These are phyloP conservation scores for Mythimna ferrago DNA, from an alignment of 2,888 invertebrate species.

Conservation along the genomic window DNA sequence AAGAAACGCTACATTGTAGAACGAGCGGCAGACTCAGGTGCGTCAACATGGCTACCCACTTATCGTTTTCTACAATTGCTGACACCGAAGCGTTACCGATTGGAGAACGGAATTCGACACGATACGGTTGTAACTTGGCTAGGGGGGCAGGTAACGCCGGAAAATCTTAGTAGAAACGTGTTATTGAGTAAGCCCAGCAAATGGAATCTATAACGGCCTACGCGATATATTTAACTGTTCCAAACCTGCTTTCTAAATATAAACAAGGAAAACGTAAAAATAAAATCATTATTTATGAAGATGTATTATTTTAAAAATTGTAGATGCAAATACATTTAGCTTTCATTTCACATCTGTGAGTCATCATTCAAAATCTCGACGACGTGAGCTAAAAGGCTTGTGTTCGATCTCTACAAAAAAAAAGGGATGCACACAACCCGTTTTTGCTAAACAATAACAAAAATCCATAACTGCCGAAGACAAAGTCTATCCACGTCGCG, in stretches of 20 bases:
- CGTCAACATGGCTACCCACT: no score
- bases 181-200: not conserved
- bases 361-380: constrained; percentile 32
- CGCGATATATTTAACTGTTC: constrained; percentile 6
- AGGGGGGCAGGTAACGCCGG: constrained; percentile 1
- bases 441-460: constrained; percentile 14
- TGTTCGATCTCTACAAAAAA: constrained; percentile 28
- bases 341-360: constrained; percentile 21
- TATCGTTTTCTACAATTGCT: no score
- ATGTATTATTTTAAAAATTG: constrained; percentile 18
- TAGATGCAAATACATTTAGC: constrained; percentile 5
- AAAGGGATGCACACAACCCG: constrained; percentile 31
- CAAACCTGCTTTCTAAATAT: constrained; percentile 14
- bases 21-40: no score
- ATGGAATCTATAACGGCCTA: not conserved
- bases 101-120: no score
- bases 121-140: no score
- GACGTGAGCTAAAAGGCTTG: constrained; percentile 22
- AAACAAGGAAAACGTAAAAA: constrained; percentile 15
- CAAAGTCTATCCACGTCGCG: no score
- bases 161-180: not conserved
- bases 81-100: no score
- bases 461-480: not conserved
- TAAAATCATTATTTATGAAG: constrained; percentile 11
- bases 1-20: no score